Evolutionary conservation across 2,797 vertebrate genomes (phyloP).

Genomic region (Smutsia temminckii): DNA sequence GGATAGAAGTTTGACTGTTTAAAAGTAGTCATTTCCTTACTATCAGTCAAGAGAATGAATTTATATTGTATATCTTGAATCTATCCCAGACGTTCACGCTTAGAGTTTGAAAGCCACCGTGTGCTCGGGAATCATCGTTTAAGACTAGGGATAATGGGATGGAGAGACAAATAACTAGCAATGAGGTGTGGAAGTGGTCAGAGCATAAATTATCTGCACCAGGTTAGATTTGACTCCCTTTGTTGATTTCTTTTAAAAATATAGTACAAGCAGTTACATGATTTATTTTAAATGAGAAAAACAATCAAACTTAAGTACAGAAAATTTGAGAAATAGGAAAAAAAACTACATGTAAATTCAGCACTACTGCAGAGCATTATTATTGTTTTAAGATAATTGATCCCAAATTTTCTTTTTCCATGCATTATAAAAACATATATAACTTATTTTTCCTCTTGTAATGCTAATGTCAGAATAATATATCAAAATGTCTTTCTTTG

Average conservation of each 20-base stretch:
- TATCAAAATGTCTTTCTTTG: background rate
- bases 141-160: background rate
- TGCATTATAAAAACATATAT: background rate
- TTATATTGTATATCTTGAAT: background rate
- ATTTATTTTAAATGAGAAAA: background rate
- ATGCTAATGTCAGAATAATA: background rate
- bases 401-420: background rate
- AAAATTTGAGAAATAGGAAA: background rate
- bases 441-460: background rate
- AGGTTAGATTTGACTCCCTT: background rate
- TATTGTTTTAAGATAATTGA: background rate
- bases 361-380: background rate
- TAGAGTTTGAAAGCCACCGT: background rate
- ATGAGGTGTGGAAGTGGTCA: background rate
- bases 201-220: background rate
- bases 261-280: background rate
- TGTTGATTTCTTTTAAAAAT: background rate
- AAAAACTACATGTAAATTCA: background rate
- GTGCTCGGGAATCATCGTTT: background rate
- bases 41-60: background rate
- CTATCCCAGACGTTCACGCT: background rate
- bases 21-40: background rate
- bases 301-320: background rate
- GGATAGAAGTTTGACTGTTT: background rate
- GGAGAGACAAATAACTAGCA: background rate